Evolutionary conservation across 35 echinoderm and acorn worm genomes (phyloP), one percentile per base, ranked within the genome.

Genomic region (Strongylocentrotus purpuratus): DNA sequence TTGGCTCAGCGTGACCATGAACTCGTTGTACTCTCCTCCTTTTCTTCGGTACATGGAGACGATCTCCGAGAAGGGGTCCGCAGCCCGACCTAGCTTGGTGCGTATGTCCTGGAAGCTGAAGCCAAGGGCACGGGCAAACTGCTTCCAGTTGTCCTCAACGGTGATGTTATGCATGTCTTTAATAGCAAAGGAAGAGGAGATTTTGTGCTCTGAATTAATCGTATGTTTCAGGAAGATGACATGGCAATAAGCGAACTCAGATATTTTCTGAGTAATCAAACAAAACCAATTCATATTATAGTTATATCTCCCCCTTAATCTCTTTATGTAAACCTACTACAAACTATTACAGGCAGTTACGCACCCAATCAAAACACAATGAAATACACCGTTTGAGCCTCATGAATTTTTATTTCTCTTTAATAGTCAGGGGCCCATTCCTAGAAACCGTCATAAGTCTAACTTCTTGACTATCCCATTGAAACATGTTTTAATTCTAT

Each of bases 81-180:
- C 92, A 32, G 92, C 46, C 58, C 95, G 88, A 14, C 94, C 92
- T 31, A 99, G 95, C 60, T 96, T 97, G 32, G 88, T 94, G 71
- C 88, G 48, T 0, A 99, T 95, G 25, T 97, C 98, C 18, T 93
- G 70, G 4, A 78, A 48, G 45, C 60, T 99, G 91, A 97, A 99
- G 61, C 97, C 97, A 5, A 99, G 86, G 32, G 92, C 94, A 46
- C 95, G 95, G 33, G 97, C 97, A 55, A 99, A 96, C 86, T 91
- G 86, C 95, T 97, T 99, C 98, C 98, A 99, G 35, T 99, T 99
- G 12, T 97, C 96, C 33, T 95, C 95, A 31, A 25, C 59, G 55
- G 94, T 93, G 86, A 99, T 97, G 32, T 94, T 95, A 61, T 97
- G 95, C 91, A 99, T 94, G 47, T 99, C 98, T 99, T 22, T 8